A percentile compares a stretch with the other conserved stretches of the same genome.
Evolutionary conservation across 2,888 invertebrate genomes (phyloP).

Genomic region (Carcina quercana): DNA sequence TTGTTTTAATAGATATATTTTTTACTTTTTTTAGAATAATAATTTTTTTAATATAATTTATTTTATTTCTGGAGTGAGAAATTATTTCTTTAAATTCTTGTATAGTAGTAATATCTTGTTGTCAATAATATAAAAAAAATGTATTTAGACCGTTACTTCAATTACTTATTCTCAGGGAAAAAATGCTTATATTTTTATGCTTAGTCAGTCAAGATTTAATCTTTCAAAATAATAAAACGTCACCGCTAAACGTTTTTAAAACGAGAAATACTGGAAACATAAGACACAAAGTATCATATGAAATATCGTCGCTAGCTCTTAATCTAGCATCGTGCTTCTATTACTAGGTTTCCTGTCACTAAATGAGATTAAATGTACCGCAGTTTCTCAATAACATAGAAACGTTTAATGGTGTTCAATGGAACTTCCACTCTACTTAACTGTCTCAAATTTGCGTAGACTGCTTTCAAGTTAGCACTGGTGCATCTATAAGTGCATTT

Average conservation of each 20-base stretch:
- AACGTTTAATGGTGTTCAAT: constrained; percentile 36
- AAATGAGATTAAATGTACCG: constrained; percentile 56
- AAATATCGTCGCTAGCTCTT: constrained; percentile 22
- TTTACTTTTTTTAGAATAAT: too few relatives aligned
- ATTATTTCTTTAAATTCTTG: too few relatives aligned
- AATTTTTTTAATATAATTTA: too few relatives aligned
- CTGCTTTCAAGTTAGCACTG: constrained; percentile 1
- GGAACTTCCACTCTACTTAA: constrained; percentile 21
- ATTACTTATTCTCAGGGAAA: background rate
- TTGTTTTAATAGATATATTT: too few relatives aligned
- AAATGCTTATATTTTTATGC: background rate
- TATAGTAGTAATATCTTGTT: too few relatives aligned
- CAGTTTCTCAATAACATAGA: constrained; percentile 50
- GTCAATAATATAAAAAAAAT: too few relatives aligned
- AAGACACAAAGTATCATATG: background rate
- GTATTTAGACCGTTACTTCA: background rate
- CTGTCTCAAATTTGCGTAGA: constrained; percentile 7
- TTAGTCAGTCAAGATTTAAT: background rate
- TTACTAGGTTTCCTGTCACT: constrained; percentile 57
- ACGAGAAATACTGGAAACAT: background rate
- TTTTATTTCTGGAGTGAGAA: too few relatives aligned
- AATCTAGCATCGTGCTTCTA: constrained; percentile 34
- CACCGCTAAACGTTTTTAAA: background rate
- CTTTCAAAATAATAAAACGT: background rate
- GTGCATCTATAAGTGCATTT: too few relatives aligned